A percentile compares a stretch with the other conserved stretches of the same genome.
Evolutionary conservation across 1,140 invertebrate genomes (phyloP).

Genomic region (Micrasema longulum): DNA sequence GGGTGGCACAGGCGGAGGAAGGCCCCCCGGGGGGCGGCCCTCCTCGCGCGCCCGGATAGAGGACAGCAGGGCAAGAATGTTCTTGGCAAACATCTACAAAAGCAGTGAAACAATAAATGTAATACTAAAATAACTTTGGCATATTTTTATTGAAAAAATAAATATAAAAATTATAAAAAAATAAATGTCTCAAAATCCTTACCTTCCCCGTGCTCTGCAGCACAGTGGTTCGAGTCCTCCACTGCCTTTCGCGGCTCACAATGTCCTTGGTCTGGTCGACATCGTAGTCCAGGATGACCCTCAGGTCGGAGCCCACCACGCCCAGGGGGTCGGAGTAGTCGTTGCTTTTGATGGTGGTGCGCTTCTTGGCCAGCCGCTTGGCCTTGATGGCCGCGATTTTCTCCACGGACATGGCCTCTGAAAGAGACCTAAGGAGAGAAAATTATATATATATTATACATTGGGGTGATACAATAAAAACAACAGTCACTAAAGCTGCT

Average conservation of each 20-base stretch:
- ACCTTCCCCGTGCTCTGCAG: constrained; percentile 95
- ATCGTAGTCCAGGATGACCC: constrained; percentile 93
- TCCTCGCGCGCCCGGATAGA: constrained; percentile 95
- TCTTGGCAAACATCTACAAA: constrained; percentile 88
- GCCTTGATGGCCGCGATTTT: constrained; percentile 98
- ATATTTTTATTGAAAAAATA: not conserved
- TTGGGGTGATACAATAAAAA: no score
- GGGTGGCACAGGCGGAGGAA: constrained; percentile 69
- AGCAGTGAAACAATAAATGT: not conserved
- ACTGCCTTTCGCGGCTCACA: constrained; percentile 92
- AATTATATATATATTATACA: no score
- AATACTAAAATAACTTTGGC: not conserved
- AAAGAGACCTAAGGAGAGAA: constrained; percentile 76
- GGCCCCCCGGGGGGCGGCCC: constrained; percentile 75
- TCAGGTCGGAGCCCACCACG: constrained; percentile 83
- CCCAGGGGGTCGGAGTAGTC: constrained; percentile 78
- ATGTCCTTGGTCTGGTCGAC: constrained; percentile 97
- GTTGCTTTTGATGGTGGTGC: constrained; percentile 95
- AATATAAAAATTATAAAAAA: not conserved
- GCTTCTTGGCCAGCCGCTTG: constrained; percentile 95
- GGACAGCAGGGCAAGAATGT: constrained; percentile 91
- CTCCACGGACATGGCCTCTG: constrained; percentile 96
- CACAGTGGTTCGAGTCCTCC: constrained; percentile 95
- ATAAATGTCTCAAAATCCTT: no score
- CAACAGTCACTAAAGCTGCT: no score